Percentiles rank a stretch among this genome's conserved stretches.
Conservation (phyloP, 2,797 vertebrate species). For the Cheirogaleus major region DNA sequence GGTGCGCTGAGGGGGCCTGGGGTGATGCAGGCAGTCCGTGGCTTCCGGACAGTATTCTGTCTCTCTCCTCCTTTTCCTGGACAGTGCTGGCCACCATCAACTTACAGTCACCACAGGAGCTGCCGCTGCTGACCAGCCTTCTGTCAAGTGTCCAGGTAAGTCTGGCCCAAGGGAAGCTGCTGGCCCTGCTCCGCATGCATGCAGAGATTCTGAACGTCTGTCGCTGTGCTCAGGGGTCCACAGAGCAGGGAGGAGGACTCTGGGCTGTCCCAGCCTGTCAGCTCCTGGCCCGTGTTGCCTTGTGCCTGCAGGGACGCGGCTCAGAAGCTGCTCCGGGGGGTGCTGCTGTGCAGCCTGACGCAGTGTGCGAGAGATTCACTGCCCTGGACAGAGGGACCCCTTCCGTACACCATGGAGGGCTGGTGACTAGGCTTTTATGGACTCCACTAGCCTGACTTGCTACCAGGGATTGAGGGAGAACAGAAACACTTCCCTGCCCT, state of each 20-base stretch:
- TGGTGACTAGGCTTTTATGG: not conserved
- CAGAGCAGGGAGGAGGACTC: accelerated
- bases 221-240: not conserved
- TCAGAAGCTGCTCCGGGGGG: not conserved
- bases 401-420: not conserved
- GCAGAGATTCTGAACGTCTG: not conserved
- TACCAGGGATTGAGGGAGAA: not conserved
- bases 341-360: too few species aligned
- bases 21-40: not conserved
- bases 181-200: accelerated
- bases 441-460: not conserved
- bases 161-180: not conserved
- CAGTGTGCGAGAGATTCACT: not conserved
- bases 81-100: constrained; percentile 74
- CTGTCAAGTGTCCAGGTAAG: constrained; percentile 59
- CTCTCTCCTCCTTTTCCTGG: not conserved
- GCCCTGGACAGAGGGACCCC: not conserved
- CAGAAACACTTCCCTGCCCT: not conserved
- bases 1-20: not conserved
- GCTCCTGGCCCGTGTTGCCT: accelerated
- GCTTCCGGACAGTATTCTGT: not conserved
- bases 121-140: constrained; percentile 6
- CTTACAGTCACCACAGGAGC: constrained; percentile 57
- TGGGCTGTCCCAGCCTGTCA: not conserved
- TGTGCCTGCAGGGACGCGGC: accelerated